Evolutionary conservation across 2,888 invertebrate species (phyloP), one percentile per base, ranked within the genome.

Genomic region (Ryuthela nishihirai): DNA sequence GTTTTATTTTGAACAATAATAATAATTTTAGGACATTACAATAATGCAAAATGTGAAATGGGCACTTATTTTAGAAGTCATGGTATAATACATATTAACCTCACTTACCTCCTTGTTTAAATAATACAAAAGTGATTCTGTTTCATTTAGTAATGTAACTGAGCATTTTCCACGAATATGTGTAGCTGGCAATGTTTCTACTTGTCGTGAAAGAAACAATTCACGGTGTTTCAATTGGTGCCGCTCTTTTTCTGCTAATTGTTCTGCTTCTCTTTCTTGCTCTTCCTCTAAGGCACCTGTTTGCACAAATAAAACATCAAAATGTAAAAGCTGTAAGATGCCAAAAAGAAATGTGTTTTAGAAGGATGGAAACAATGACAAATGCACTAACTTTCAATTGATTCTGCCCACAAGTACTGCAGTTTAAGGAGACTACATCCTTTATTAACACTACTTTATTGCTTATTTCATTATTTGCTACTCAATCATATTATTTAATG

Each of bases 91-190:
- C n/a, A n/a, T n/a, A n/a, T n/a, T n/a, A n/a, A n/a, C 23, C 12
- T 32, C 78, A 81, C 83, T 82, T 80, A 87, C 88, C 79, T 92
- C 91, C 83, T 92, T 94, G 80, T 90, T 88, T 75, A 98, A 83
- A 82, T 99, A 99, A 77, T 92, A 92, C 74, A 86, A 82, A 72
- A 95, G 82, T 69, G 93, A 90, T 81, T 99, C 99, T 55, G 97
- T 95, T 82, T 99, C 99, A 80, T 98, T 98, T 78, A 99, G 86
- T 71, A 99, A 82, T 69, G 97, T 97, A 71, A 99, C 99, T 70
- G 90, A 88, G 80, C 99, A 99, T 82, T 99, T 99, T 77, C 97
- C 99, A 74, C 99, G 84, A 72, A 99, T 99, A 80, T 97, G 93
- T 62, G 97, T 98, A 68, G 98, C 98, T 62, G 98, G 95, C 76